phyloP scores from a whole-genome alignment of 2,797 vertebrate genomes.

The Parotocinclus haroldoi region DNA sequence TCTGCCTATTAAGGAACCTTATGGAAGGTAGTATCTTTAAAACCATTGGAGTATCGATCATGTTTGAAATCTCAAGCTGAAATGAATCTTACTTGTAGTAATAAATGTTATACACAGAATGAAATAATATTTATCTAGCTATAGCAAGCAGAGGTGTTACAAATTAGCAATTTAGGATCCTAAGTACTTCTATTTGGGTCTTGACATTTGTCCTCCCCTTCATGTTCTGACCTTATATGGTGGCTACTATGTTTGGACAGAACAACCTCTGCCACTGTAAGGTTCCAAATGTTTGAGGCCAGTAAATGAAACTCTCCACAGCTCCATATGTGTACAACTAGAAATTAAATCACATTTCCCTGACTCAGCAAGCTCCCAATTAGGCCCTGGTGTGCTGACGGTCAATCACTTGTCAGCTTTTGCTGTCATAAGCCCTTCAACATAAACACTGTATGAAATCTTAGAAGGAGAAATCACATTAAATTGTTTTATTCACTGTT shows the following conservation, averaged over 20 bases:
- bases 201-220: slow-evolving; percentile 47
- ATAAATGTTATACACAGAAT: background rate
- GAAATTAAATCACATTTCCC: slow-evolving; percentile 67
- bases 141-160: slow-evolving; percentile 6
- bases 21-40: too few species aligned
- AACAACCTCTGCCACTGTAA: slow-evolving; percentile 55
- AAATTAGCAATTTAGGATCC: slow-evolving; percentile 30
- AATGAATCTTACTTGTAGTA: background rate
- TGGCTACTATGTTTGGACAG: slow-evolving; percentile 67
- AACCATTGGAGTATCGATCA: too few species aligned
- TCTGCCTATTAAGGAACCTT: too few species aligned
- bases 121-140: slow-evolving; percentile 5
- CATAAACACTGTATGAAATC: background rate
- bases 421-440: slow-evolving; percentile 21
- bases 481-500: background rate
- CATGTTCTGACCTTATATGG: slow-evolving; percentile 67
- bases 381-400: slow-evolving; percentile 13
- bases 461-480: background rate
- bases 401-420: slow-evolving; percentile 40
- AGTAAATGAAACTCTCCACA: slow-evolving; percentile 65
- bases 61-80: too few species aligned
- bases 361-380: slow-evolving; percentile 59
- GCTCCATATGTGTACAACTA: slow-evolving; percentile 44
- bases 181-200: slow-evolving; percentile 53
- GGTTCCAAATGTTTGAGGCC: slow-evolving; percentile 46